phyloP scores from a whole-genome alignment of 2,888 invertebrate genomes.

The Athalia circularis region DNA sequence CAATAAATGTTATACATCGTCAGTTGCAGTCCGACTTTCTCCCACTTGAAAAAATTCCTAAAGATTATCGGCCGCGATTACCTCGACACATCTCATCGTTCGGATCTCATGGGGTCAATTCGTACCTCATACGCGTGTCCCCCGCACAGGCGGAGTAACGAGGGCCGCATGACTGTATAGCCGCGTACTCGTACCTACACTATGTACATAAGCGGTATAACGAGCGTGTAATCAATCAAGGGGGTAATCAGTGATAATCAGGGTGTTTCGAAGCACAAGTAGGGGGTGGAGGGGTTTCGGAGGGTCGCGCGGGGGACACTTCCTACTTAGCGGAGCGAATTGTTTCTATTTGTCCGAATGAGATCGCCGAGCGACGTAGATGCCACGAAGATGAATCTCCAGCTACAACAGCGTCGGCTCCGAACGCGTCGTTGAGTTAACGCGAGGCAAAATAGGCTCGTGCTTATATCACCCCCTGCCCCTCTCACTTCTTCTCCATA shows the following conservation, averaged over 20 bases:
- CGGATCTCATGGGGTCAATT: too few relatives aligned
- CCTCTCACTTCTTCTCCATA: too few relatives aligned
- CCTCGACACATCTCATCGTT: too few relatives aligned
- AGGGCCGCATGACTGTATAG: too few relatives aligned
- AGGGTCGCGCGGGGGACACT: constrained; percentile 42
- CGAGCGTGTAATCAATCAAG: constrained; percentile 42
- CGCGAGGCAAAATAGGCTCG: background rate
- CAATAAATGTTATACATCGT: too few relatives aligned
- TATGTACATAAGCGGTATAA: background rate
- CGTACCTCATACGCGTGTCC: too few relatives aligned
- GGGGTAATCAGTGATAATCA: constrained; percentile 42
- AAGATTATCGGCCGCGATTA: too few relatives aligned
- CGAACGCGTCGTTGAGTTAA: background rate
- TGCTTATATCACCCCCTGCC: too few relatives aligned
- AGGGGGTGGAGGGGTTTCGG: constrained; percentile 4
- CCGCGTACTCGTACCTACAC: too few relatives aligned
- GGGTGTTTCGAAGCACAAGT: constrained; percentile 19
- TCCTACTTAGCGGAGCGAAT: constrained; percentile 44
- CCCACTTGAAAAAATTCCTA: too few relatives aligned
- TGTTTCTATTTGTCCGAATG: constrained; percentile 47
- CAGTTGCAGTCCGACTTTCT: too few relatives aligned
- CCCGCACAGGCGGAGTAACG: too few relatives aligned
- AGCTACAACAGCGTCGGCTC: background rate
- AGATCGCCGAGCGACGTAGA: constrained; percentile 40
- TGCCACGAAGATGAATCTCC: background rate